phyloP scores from a whole-genome alignment of 2,888 invertebrate genomes.

The Sminthurinus aureus region DNA sequence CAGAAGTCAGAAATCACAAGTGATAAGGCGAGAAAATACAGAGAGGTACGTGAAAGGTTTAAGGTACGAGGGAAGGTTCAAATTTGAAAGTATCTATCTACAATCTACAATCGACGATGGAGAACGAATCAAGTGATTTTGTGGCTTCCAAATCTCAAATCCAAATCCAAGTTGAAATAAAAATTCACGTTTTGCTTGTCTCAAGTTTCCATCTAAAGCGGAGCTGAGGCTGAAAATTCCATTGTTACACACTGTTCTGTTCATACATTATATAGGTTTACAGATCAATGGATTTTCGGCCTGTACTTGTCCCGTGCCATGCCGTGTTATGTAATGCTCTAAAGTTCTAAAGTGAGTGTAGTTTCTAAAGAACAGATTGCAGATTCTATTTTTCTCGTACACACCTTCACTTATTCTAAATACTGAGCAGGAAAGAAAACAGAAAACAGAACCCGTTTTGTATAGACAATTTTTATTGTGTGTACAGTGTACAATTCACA shows the following conservation, averaged over 20 bases:
- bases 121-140: neutral
- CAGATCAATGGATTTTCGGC: constrained; percentile 27
- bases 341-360: neutral
- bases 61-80: too few species aligned
- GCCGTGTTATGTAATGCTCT: too few species aligned
- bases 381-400: constrained; percentile 10
- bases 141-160: neutral
- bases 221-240: neutral
- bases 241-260: too few species aligned
- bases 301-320: too few species aligned
- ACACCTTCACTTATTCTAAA: neutral
- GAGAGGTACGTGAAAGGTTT: neutral
- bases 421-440: too few species aligned
- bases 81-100: neutral
- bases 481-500: too few species aligned
- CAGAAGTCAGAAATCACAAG: neutral
- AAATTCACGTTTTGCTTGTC: neutral
- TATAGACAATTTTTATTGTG: too few species aligned
- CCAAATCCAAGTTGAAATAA: neutral
- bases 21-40: neutral
- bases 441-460: too few species aligned
- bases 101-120: neutral
- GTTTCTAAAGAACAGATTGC: constrained; percentile 19
- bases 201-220: neutral
- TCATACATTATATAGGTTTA: constrained; percentile 26